Percentiles rank a stretch among this genome's conserved stretches.
phyloP scores from a whole-genome alignment of 2,888 invertebrate species.

The Drosophila rubida region DNA sequence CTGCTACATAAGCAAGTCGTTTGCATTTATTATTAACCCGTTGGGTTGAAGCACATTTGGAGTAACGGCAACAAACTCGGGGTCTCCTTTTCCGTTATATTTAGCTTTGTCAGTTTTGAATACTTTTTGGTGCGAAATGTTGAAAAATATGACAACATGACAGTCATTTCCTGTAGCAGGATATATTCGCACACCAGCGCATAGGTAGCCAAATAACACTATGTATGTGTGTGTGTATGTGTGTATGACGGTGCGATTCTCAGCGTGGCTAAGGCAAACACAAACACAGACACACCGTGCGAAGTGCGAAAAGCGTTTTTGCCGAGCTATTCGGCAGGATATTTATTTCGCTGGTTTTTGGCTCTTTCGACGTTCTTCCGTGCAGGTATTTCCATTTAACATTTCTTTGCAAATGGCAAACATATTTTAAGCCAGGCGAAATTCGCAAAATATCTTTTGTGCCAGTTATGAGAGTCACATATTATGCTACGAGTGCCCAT shows the following conservation, averaged over 20 bases:
- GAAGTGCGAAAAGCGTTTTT: constrained; percentile 21
- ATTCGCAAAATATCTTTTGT: constrained; percentile 54
- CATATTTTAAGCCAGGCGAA: constrained; percentile 49
- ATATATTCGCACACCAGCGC: constrained; percentile 34
- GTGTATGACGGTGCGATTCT: constrained; percentile 42
- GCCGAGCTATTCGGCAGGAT: constrained; percentile 45
- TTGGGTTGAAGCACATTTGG: constrained; percentile 15
- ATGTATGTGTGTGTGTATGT: constrained; percentile 1
- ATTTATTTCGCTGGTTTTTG: constrained; percentile 48
- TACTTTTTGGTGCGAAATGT: constrained; percentile 40
- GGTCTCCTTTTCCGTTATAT: neutral
- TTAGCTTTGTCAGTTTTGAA: constrained; percentile 27
- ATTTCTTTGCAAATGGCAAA: constrained; percentile 54
- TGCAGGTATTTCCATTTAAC: constrained; percentile 56
- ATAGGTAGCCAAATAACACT: constrained; percentile 1
- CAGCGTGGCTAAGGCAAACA: constrained; percentile 10
- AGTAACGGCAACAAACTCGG: neutral
- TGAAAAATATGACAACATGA: constrained; percentile 56
- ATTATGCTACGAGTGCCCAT: neutral
- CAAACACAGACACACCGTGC: constrained; percentile 1
- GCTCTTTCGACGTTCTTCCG: constrained; percentile 27
- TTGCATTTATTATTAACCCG: constrained; percentile 25
- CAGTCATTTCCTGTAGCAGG: constrained; percentile 50
- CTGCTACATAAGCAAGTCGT: neutral
- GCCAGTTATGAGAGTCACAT: constrained; percentile 27